These are phyloP conservation scores for Oopsacas minuta DNA, from an alignment of 37 sponge, comb jelly and placozoan genomes.

Conservation along the genomic window DNA sequence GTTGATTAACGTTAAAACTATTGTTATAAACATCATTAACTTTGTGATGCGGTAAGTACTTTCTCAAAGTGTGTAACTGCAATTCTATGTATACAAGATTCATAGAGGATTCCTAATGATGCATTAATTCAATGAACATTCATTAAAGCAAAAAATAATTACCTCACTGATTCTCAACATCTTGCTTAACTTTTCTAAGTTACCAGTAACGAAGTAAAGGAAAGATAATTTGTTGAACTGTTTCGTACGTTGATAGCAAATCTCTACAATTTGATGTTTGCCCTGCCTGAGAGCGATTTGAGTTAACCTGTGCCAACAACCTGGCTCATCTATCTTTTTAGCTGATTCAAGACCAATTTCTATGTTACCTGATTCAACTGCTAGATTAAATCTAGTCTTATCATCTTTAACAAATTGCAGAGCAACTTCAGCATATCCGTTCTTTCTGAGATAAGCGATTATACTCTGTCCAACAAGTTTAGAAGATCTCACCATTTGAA, in stretches of 20 bases:
- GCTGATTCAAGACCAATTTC: slow-evolving; percentile 93
- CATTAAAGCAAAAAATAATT: too few relatives aligned
- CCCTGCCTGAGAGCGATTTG: slow-evolving; percentile 80
- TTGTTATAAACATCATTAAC: too few relatives aligned
- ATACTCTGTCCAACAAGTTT: slow-evolving; percentile 88
- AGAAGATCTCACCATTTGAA: slow-evolving; percentile 89
- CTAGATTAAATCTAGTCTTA: slow-evolving; percentile 73
- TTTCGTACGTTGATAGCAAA: slow-evolving; percentile 96
- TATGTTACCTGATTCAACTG: slow-evolving; percentile 95
- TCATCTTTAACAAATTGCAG: slow-evolving; percentile 98
- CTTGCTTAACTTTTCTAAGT: slow-evolving; percentile 81
- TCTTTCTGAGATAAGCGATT: slow-evolving; percentile 93
- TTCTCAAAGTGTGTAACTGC: too few relatives aligned
- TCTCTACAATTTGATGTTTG: slow-evolving; percentile 96
- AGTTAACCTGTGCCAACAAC: slow-evolving; percentile 77
- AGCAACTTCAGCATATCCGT: slow-evolving; percentile 97
- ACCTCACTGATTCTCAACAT: slow-evolving; percentile 76
- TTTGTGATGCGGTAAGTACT: too few relatives aligned
- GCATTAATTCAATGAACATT: too few relatives aligned
- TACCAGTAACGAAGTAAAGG: slow-evolving; percentile 93
- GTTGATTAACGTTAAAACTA: too few relatives aligned
- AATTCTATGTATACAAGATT: too few relatives aligned
- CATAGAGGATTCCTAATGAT: too few relatives aligned
- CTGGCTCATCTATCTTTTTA: slow-evolving; percentile 72
- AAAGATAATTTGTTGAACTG: slow-evolving; percentile 90